Percentiles rank a stretch among this genome's conserved stretches.
Conservation (phyloP, 2,888 invertebrate species). For the Odontomyia ornata region DNA sequence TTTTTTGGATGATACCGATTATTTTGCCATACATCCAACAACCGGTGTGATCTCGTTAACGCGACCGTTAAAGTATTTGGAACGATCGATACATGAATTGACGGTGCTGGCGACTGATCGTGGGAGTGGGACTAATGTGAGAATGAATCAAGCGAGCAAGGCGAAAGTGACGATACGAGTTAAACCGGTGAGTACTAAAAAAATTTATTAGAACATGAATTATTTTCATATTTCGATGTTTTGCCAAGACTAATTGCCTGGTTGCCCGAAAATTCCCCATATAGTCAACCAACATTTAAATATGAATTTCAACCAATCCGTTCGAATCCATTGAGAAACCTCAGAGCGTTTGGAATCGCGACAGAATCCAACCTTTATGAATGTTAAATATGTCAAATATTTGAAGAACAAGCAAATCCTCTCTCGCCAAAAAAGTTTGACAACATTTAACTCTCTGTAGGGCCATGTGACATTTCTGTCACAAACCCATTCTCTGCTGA, state of each 20-base stretch:
- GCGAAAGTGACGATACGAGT: constrained; percentile 82
- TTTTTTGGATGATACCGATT: constrained; percentile 80
- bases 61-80: constrained; percentile 76
- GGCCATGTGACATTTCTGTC: too few relatives aligned
- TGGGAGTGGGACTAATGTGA: constrained; percentile 68
- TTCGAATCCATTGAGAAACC: too few relatives aligned
- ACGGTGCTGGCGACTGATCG: constrained; percentile 87
- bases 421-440: too few relatives aligned
- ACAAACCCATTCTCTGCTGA: too few relatives aligned
- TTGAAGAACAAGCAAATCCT: too few relatives aligned
- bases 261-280: neutral
- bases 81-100: constrained; percentile 76
- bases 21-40: constrained; percentile 93
- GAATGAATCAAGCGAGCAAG: constrained; percentile 71
- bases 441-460: too few relatives aligned
- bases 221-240: too few relatives aligned
- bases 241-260: neutral
- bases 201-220: neutral
- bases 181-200: constrained; percentile 66
- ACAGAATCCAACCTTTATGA: too few relatives aligned
- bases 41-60: constrained; percentile 88
- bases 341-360: too few relatives aligned
- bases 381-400: too few relatives aligned
- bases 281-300: neutral
- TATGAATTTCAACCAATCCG: neutral